phyloP scores from a whole-genome alignment of 2,888 invertebrate genomes.

The Folsomia manolachei region DNA sequence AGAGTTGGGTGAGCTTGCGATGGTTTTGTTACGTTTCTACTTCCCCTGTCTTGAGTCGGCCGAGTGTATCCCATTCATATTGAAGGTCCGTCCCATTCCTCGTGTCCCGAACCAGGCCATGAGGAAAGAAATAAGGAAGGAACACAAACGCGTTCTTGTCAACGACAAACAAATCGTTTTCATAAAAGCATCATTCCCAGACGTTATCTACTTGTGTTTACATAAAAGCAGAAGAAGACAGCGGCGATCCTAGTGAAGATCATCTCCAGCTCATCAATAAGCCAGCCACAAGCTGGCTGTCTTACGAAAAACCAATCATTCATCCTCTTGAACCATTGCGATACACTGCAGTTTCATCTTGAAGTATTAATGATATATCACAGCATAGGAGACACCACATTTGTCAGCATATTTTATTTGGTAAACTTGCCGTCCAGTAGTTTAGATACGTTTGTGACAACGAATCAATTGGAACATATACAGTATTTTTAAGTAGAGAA shows the following conservation, averaged over 20 bases:
- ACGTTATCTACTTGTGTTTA: not conserved
- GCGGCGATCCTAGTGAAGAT: not conserved
- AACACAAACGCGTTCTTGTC: too few species aligned
- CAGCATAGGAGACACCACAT: too few species aligned
- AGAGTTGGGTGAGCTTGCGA: not conserved
- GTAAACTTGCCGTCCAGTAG: too few species aligned
- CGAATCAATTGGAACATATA: too few species aligned
- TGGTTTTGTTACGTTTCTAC: not conserved
- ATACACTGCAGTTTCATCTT: too few species aligned
- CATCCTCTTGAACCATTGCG: too few species aligned
- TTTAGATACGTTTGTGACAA: too few species aligned
- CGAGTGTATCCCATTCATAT: not conserved
- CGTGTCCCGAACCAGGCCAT: not conserved
- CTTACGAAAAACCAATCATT: not conserved
- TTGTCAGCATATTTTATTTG: too few species aligned
- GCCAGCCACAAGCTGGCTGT: not conserved
- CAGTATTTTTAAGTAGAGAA: too few species aligned
- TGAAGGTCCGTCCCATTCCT: not conserved
- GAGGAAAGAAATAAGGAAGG: too few species aligned
- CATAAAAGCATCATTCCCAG: not conserved
- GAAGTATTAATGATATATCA: too few species aligned
- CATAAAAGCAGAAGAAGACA: not conserved
- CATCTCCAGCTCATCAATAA: not conserved
- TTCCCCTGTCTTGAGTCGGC: not conserved
- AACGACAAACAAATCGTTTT: not conserved